Percentiles rank a stretch among this genome's conserved stretches.
These are phyloP conservation scores for Centropus unirufus DNA, from an alignment of 2,113 vertebrate species.

Conservation along the genomic window DNA sequence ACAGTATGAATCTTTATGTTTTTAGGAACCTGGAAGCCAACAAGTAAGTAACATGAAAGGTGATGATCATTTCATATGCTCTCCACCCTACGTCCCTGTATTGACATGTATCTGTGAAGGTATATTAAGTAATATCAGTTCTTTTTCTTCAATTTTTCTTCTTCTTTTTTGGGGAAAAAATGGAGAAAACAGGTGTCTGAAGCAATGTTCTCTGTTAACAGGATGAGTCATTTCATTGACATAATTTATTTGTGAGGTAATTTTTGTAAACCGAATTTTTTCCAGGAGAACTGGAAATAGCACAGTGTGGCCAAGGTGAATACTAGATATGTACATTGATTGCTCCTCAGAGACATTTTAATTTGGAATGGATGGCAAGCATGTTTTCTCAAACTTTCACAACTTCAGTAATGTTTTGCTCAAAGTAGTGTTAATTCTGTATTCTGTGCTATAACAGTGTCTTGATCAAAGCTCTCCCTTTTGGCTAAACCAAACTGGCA, in stretches of 20 bases:
- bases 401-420: conserved; percentile 17
- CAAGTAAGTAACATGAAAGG: no score
- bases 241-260: background rate
- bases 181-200: background rate
- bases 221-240: background rate
- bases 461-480: background rate
- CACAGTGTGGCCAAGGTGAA: background rate
- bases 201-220: background rate
- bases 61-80: no score
- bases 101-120: no score
- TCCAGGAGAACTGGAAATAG: background rate
- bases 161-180: no score
- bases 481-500: background rate
- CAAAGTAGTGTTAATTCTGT: background rate
- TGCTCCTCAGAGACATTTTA: background rate
- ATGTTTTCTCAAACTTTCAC: conserved; percentile 9
- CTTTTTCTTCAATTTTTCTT: no score
- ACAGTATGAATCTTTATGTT: no score
- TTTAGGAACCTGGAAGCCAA: no score
- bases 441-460: background rate
- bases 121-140: no score
- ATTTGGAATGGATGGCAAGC: background rate
- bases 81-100: no score
- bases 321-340: background rate
- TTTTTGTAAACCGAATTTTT: background rate